Evolutionary conservation across 2,113 vertebrate species (phyloP).

Genomic region (Microtus oregoni): DNA sequence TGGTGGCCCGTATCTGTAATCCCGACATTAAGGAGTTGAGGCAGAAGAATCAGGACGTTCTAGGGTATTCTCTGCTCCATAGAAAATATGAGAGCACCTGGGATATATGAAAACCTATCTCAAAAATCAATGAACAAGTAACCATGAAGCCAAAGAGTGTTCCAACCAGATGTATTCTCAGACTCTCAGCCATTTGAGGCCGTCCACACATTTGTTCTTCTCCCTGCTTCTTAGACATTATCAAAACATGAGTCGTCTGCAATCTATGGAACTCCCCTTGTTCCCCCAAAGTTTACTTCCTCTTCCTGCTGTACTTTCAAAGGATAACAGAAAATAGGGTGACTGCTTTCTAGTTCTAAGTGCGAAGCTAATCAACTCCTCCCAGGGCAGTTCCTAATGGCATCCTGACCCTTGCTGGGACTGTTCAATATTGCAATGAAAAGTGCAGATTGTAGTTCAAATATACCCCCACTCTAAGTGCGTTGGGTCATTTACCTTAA

Average conservation of each 20-base stretch:
- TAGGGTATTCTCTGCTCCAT: not conserved
- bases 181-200: not conserved
- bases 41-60: not conserved
- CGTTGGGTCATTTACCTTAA: conserved; percentile 90
- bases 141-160: not conserved
- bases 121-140: not conserved
- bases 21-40: not conserved
- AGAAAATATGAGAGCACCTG: not conserved
- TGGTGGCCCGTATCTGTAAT: not conserved
- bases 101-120: not conserved
- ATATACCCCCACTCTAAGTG: conserved; percentile 85
- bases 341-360: conserved; percentile 16
- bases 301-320: conserved; percentile 47
- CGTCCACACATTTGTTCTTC: not conserved
- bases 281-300: not conserved
- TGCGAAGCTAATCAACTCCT: conserved; percentile 68
- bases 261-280: conserved; percentile 19
- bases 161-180: not conserved
- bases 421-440: conserved; percentile 83
- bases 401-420: conserved; percentile 76
- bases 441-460: conserved; percentile 87
- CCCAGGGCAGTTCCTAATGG: conserved; percentile 69
- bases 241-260: not conserved
- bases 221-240: conserved; percentile 5
- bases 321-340: conserved; percentile 44